Conservation (phyloP, 2,113 vertebrate species). For the Turnix velox region DNA sequence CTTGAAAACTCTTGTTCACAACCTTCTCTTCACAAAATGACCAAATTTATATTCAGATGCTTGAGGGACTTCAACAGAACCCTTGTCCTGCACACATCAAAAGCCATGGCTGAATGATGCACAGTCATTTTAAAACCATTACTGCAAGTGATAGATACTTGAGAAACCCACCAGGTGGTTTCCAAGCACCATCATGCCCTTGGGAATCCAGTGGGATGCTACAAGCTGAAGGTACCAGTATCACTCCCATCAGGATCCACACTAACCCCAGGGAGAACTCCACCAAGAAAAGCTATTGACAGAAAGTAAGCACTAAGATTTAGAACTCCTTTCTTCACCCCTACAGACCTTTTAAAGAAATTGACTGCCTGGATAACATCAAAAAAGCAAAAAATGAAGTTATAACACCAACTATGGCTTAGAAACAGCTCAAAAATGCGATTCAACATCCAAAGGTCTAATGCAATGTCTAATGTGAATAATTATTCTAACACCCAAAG, state of each 20-base stretch:
- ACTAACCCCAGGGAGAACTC: background rate
- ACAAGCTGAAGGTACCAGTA: background rate
- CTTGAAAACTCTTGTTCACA: background rate
- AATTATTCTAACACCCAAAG: background rate
- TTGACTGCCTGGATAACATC: background rate
- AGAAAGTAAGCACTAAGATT: background rate
- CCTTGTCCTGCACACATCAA: background rate
- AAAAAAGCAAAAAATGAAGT: background rate
- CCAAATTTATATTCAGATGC: background rate
- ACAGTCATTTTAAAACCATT: background rate
- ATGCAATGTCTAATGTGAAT: background rate
- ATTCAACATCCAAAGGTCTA: background rate
- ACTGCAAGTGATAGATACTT: rapidly evolving
- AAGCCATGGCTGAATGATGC: rapidly evolving
- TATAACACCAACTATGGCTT: rapidly evolving
- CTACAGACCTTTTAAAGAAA: background rate
- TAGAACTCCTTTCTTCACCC: background rate
- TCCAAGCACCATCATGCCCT: too few species aligned
- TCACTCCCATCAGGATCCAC: background rate
- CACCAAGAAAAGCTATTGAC: background rate
- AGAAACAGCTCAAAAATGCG: background rate
- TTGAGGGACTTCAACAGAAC: background rate
- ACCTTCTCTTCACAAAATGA: background rate
- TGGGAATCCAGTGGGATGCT: rapidly evolving
- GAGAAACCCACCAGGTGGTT: background rate